phyloP scores from a whole-genome alignment of 1,140 invertebrate species.

The Drosophila sechellia region DNA sequence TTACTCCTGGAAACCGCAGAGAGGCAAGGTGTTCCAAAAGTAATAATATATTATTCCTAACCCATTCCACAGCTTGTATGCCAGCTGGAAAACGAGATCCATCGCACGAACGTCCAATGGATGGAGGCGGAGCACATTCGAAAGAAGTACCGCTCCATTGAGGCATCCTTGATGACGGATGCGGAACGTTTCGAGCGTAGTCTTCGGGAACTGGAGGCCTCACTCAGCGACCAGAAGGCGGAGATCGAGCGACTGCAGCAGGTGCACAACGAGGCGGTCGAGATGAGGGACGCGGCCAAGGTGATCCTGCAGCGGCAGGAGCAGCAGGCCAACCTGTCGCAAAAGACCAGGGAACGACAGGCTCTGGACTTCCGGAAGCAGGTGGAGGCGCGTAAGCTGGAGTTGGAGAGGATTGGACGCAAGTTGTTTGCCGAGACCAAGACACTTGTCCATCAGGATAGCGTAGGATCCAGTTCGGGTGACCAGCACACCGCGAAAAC shows the following conservation, averaged over 20 bases:
- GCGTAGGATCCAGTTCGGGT: conserved; percentile 85
- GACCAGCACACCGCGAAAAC: conserved; percentile 85
- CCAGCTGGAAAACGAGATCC: conserved; percentile 90
- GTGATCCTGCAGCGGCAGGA: conserved; percentile 88
- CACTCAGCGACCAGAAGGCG: conserved; percentile 88
- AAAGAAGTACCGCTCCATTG: conserved; percentile 91
- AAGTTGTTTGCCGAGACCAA: conserved; percentile 87
- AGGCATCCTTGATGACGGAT: conserved; percentile 89
- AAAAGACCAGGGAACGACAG: conserved; percentile 87
- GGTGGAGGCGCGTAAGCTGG: conserved; percentile 88
- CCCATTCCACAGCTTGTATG: conserved; percentile 86
- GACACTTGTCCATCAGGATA: conserved; percentile 85
- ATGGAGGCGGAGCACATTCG: conserved; percentile 91
- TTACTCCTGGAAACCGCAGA: neutral
- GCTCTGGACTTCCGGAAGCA: conserved; percentile 87
- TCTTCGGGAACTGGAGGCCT: conserved; percentile 88
- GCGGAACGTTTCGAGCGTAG: conserved; percentile 90
- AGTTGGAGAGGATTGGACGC: conserved; percentile 90
- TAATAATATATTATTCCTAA: neutral
- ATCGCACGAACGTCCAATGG: conserved; percentile 91
- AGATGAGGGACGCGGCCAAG: conserved; percentile 88
- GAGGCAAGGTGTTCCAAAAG: neutral
- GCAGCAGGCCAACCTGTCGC: conserved; percentile 87
- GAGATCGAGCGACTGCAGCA: conserved; percentile 90
- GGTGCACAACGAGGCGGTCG: conserved; percentile 88